These are phyloP conservation scores for Eremobia ochroleuca DNA, from an alignment of 2,888 invertebrate genomes.

Conservation along the genomic window DNA sequence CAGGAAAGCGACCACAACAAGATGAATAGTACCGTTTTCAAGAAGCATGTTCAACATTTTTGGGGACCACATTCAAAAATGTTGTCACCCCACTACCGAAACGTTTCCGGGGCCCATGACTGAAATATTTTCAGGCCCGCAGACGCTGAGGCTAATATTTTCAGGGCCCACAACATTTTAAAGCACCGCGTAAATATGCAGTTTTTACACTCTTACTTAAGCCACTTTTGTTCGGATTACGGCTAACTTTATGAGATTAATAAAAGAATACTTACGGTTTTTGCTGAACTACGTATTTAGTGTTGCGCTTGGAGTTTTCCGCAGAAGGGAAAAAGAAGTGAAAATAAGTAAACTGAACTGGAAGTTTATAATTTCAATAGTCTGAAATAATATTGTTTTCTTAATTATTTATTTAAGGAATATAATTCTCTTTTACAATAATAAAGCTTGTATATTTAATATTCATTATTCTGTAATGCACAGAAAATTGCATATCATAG, in stretches of 20 bases:
- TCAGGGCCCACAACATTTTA: slow-evolving; percentile 14
- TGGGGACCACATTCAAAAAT: background rate
- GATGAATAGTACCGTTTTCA: slow-evolving; percentile 29
- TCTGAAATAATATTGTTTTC: background rate
- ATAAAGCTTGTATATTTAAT: too few species aligned
- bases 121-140: slow-evolving; percentile 6
- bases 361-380: background rate
- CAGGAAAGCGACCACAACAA: slow-evolving; percentile 22
- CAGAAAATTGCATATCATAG: too few species aligned
- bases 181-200: slow-evolving; percentile 38
- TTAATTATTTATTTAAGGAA: too few species aligned
- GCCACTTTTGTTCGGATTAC: slow-evolving; percentile 47
- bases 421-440: too few species aligned
- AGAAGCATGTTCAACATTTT: background rate
- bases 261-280: slow-evolving; percentile 58
- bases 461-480: too few species aligned
- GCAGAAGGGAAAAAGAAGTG: background rate
- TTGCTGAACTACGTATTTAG: slow-evolving; percentile 51
- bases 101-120: background rate
- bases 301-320: slow-evolving; percentile 26
- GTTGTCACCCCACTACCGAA: too few species aligned
- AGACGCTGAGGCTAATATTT: background rate
- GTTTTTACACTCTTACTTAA: slow-evolving; percentile 40
- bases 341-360: slow-evolving; percentile 14
- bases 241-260: slow-evolving; percentile 52